Evolutionary conservation across 1,140 invertebrate genomes (phyloP).

Genomic region (Drosophila grimshawi): DNA sequence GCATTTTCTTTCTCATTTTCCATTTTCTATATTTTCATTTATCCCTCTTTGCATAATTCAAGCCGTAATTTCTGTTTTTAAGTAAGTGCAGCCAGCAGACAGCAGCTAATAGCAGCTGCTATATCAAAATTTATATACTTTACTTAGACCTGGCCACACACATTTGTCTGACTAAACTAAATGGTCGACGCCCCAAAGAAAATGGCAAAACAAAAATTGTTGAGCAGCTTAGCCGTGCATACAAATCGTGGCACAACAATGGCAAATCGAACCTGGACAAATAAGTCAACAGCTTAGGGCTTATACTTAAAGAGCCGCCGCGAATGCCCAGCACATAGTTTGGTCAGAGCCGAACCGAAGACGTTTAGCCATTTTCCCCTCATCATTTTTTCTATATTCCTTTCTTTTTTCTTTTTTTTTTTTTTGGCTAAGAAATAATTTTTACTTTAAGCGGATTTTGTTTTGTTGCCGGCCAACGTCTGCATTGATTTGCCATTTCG

Average conservation of each 20-base stretch:
- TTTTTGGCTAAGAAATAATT: constrained; percentile 75
- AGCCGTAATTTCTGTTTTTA: constrained; percentile 29
- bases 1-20: neutral
- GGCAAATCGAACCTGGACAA: constrained; percentile 67
- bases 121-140: constrained; percentile 5
- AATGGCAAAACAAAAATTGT: constrained; percentile 18
- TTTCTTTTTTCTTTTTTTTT: constrained; percentile 18
- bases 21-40: constrained; percentile 13
- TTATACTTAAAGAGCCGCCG: constrained; percentile 55
- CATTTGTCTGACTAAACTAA: constrained; percentile 45
- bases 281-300: constrained; percentile 75
- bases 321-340: constrained; percentile 51
- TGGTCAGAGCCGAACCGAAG: neutral
- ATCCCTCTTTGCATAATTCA: constrained; percentile 24
- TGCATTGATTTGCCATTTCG: constrained; percentile 80
- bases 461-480: constrained; percentile 54
- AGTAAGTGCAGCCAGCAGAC: constrained; percentile 29
- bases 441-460: constrained; percentile 83
- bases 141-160: neutral
- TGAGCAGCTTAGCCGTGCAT: constrained; percentile 36
- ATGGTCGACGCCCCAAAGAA: constrained; percentile 13
- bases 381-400: neutral
- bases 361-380: constrained; percentile 32
- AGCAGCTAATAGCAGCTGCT: neutral
- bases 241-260: constrained; percentile 29